Evolutionary conservation across 2,797 vertebrate genomes (phyloP).

Genomic region (Alectoris magna): DNA sequence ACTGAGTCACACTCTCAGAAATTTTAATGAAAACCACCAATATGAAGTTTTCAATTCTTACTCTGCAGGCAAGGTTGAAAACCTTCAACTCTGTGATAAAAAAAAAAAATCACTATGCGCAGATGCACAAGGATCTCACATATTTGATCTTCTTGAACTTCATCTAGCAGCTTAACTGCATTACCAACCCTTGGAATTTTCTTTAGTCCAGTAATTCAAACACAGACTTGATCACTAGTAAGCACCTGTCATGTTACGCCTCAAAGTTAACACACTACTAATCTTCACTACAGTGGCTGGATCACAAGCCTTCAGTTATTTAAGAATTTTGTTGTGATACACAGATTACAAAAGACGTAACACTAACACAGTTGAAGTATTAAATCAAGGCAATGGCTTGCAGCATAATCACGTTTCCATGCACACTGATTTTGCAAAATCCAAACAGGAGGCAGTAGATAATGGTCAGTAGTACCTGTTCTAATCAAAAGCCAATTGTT

Average conservation of each 20-base stretch:
- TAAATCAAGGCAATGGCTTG: background rate
- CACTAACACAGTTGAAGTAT: background rate
- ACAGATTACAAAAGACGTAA: fast-evolving
- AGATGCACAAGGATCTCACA: background rate
- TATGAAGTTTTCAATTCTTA: background rate
- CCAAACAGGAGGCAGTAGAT: background rate
- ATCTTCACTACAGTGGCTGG: background rate
- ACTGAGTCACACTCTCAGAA: background rate
- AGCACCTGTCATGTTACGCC: background rate
- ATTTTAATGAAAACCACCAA: background rate
- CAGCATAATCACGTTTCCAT: background rate
- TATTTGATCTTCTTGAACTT: background rate
- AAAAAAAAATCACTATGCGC: background rate
- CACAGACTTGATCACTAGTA: background rate
- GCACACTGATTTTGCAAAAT: background rate
- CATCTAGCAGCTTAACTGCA: background rate
- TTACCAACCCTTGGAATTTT: background rate
- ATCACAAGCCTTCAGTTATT: background rate
- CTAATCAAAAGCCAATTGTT: background rate
- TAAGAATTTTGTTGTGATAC: background rate
- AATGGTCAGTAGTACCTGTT: background rate
- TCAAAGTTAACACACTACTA: background rate
- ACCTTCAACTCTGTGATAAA: background rate
- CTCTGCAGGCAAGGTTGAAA: background rate
- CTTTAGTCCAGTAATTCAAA: background rate